Conservation (phyloP, 2,888 invertebrate genomes). For the Noctua pronuba region DNA sequence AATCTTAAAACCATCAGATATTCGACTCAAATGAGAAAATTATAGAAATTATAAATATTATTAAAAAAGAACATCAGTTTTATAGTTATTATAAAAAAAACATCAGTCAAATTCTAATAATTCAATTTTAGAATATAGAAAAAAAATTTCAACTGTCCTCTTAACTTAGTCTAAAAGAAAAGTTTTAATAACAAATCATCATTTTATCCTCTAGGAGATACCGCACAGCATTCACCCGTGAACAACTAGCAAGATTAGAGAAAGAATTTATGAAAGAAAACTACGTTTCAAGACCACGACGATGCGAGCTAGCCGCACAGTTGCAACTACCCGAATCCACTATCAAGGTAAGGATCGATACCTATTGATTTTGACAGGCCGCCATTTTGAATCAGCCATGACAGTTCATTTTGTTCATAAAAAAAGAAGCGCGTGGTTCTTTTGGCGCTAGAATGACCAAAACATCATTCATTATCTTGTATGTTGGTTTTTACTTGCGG, state of each 20-base stretch:
- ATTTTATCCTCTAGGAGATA: conserved; percentile 92
- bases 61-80: no score
- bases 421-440: neutral
- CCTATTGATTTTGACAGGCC: neutral
- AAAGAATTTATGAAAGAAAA: conserved; percentile 99
- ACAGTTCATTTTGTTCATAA: neutral
- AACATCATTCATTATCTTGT: neutral
- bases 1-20: neutral
- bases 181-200: neutral
- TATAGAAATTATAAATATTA: neutral
- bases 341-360: conserved; percentile 95
- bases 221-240: conserved; percentile 98
- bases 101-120: neutral
- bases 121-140: neutral
- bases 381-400: neutral
- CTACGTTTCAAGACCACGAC: conserved; percentile 98
- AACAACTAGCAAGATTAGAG: conserved; percentile 97
- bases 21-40: neutral
- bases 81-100: no score
- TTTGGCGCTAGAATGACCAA: neutral
- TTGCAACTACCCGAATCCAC: conserved; percentile 98
- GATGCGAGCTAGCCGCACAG: conserved; percentile 98
- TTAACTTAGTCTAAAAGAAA: neutral
- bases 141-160: neutral
- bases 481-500: neutral